Conservation (phyloP, 2,888 invertebrate species). For the Cryptocephalus moraei region DNA sequence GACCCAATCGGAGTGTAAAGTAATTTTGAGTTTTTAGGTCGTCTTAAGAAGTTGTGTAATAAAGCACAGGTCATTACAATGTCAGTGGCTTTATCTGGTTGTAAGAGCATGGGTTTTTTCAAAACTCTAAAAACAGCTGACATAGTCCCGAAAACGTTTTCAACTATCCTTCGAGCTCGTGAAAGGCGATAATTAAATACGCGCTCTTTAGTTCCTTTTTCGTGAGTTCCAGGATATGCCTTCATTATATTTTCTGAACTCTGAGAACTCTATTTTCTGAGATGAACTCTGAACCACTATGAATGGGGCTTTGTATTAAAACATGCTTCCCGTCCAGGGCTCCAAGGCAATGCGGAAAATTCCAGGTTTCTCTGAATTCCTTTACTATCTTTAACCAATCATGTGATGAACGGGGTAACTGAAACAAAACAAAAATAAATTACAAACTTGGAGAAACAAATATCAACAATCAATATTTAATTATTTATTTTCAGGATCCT, state of each 20-base stretch:
- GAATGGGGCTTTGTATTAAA: not conserved
- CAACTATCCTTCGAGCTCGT: constrained; percentile 8
- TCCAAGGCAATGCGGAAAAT: not conserved
- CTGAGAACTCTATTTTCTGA: not conserved
- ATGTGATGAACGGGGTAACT: not conserved
- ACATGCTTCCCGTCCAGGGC: not conserved
- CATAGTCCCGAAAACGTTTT: constrained; percentile 10
- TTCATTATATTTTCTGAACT: constrained; percentile 12
- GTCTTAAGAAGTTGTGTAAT: constrained; percentile 10
- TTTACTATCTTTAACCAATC: not conserved
- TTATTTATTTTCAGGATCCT: not conserved
- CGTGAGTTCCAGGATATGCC: constrained; percentile 13
- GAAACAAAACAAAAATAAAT: not conserved
- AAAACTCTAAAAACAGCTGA: constrained; percentile 9
- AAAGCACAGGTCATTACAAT: constrained; percentile 4
- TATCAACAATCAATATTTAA: too few species aligned
- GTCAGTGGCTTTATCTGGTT: constrained; percentile 7
- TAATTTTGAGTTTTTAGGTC: constrained; percentile 3
- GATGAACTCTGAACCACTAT: not conserved
- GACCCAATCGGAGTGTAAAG: constrained; percentile 7
- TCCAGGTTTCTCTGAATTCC: not conserved
- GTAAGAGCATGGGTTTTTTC: constrained; percentile 8
- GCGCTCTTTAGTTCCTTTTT: constrained; percentile 10
- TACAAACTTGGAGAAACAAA: too few species aligned
- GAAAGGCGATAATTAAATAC: constrained; percentile 17